Conservation (phyloP, 2,888 invertebrate genomes). For the Agapostemon virescens region DNA sequence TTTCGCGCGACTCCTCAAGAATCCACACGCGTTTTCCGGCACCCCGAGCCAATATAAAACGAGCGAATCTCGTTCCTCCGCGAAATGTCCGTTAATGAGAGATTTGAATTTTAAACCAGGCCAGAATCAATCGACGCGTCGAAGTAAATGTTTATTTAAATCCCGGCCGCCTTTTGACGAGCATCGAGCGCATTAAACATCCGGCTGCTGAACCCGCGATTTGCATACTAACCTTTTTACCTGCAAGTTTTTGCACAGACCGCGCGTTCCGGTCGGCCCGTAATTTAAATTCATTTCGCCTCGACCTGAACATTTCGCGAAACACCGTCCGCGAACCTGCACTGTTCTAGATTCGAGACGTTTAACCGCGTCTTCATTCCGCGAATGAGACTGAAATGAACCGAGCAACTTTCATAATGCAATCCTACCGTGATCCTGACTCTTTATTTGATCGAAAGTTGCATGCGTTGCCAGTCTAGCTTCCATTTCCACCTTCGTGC, state of each 20-base stretch:
- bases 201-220: constrained; percentile 18
- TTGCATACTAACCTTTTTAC: constrained; percentile 39
- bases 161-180: constrained; percentile 21
- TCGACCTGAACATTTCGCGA: constrained; percentile 9
- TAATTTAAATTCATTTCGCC: constrained; percentile 30
- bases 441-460: neutral
- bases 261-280: too few relatives aligned
- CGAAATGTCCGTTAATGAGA: constrained; percentile 15
- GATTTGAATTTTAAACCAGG: constrained; percentile 42
- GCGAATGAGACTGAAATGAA: neutral
- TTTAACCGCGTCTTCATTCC: neutral
- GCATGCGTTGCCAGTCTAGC: neutral
- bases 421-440: neutral
- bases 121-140: constrained; percentile 23
- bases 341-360: neutral
- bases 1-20: neutral
- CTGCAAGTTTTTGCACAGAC: constrained; percentile 7
- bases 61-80: neutral
- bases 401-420: neutral
- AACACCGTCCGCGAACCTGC: neutral
- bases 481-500: neutral
- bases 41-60: neutral
- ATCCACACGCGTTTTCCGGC: neutral
- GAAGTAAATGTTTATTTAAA: constrained; percentile 36
- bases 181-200: constrained; percentile 24